Evolutionary conservation across 2,888 invertebrate genomes (phyloP).

Genomic region (Drosophila anomelani): DNA sequence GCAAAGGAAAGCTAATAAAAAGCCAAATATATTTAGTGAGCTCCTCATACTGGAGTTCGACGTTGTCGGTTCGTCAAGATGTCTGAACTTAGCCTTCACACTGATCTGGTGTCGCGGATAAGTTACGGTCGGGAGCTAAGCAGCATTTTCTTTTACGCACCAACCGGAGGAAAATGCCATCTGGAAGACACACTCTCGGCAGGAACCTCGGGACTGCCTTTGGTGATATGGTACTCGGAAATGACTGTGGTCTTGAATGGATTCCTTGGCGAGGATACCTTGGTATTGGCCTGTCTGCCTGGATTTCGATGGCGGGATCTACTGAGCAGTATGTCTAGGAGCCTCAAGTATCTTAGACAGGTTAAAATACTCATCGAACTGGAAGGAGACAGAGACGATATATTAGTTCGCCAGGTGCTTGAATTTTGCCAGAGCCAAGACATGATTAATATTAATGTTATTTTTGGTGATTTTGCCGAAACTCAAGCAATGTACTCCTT

Average conservation of each 20-base stretch:
- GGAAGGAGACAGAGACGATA: slow-evolving; percentile 1
- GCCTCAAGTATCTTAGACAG: slow-evolving; percentile 49
- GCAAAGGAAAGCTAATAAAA: slow-evolving; percentile 5
- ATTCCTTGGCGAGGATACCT: slow-evolving; percentile 41
- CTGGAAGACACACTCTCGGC: slow-evolving; percentile 20
- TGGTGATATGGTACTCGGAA: slow-evolving; percentile 48
- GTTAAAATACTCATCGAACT: slow-evolving; percentile 58
- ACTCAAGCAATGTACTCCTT: slow-evolving; percentile 43
- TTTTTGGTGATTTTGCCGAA: slow-evolving; percentile 42
- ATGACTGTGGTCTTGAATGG: slow-evolving; percentile 8
- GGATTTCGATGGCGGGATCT: slow-evolving; percentile 44
- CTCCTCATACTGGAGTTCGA: neutral
- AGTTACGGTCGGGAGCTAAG: slow-evolving; percentile 21
- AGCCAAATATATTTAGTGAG: neutral
- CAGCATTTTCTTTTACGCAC: slow-evolving; percentile 54
- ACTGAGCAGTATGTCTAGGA: slow-evolving; percentile 30
- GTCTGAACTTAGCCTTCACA: neutral
- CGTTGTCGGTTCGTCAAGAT: slow-evolving; percentile 9
- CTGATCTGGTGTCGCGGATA: slow-evolving; percentile 2
- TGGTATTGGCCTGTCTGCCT: slow-evolving; percentile 56
- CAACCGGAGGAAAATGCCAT: slow-evolving; percentile 44
- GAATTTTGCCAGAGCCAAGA: slow-evolving; percentile 44
- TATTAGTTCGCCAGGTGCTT: slow-evolving; percentile 36
- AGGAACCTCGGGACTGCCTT: slow-evolving; percentile 36
- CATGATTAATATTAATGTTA: slow-evolving; percentile 52